Evolutionary conservation across 2,888 invertebrate species (phyloP).

Genomic region (Drosophila robusta): DNA sequence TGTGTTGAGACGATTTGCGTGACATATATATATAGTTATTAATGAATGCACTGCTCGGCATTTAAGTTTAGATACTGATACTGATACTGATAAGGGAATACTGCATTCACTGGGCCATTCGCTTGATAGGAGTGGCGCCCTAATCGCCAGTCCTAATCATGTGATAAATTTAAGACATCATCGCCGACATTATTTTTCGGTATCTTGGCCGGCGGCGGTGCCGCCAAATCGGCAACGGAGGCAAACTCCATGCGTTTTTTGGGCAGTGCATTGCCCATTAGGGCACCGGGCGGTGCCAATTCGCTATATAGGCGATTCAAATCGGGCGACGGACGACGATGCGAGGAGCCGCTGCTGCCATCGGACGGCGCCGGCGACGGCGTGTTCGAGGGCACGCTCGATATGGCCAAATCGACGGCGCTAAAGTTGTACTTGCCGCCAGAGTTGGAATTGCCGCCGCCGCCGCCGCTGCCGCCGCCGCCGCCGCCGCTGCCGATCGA

Average conservation of each 20-base stretch:
- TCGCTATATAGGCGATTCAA: slow-evolving; percentile 83
- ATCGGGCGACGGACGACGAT: slow-evolving; percentile 83
- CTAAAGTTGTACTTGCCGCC: slow-evolving; percentile 84
- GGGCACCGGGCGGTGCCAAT: slow-evolving; percentile 75
- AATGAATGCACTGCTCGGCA: slow-evolving; percentile 40
- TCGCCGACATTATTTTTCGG: slow-evolving; percentile 86
- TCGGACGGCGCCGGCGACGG: slow-evolving; percentile 83
- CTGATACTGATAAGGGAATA: slow-evolving; percentile 53
- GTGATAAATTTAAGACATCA: slow-evolving; percentile 84
- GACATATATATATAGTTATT: slow-evolving; percentile 15
- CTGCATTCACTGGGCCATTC: slow-evolving; percentile 51
- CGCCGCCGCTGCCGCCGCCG: slow-evolving; percentile 53
- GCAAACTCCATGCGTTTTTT: slow-evolving; percentile 85
- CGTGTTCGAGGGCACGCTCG: slow-evolving; percentile 84
- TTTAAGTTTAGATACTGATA: slow-evolving; percentile 45
- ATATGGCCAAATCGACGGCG: slow-evolving; percentile 85
- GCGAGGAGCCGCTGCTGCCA: slow-evolving; percentile 81
- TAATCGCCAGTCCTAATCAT: slow-evolving; percentile 72
- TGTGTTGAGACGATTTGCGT: slow-evolving; percentile 50
- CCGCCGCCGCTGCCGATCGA: slow-evolving; percentile 58
- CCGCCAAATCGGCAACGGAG: slow-evolving; percentile 85
- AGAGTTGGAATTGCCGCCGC: slow-evolving; percentile 63
- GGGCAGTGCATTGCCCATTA: slow-evolving; percentile 68
- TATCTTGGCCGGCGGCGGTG: slow-evolving; percentile 87
- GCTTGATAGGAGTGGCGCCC: slow-evolving; percentile 22